Conservation (phyloP, 2,113 vertebrate genomes). For the Piliocolobus tephrosceles region DNA sequence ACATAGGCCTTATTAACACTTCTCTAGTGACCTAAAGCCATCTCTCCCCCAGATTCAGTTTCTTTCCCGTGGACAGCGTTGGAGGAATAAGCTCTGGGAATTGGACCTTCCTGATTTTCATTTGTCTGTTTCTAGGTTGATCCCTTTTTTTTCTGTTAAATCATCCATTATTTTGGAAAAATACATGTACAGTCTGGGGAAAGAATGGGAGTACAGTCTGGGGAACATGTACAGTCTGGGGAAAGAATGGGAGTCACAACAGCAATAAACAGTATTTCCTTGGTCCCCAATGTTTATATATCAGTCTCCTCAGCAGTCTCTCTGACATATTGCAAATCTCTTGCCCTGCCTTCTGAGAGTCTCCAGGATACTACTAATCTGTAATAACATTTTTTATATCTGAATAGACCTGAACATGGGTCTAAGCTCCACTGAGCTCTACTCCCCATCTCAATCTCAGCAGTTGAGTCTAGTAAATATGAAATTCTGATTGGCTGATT, state of each 20-base stretch:
- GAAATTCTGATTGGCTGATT: background rate
- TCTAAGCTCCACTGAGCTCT: background rate
- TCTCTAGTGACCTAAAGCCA: background rate
- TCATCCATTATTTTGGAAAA: background rate
- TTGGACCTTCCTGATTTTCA: background rate
- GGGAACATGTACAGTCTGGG: too few species aligned
- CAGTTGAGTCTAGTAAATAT: background rate
- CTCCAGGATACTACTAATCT: background rate
- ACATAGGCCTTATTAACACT: background rate
- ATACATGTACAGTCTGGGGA: background rate
- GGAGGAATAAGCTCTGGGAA: background rate
- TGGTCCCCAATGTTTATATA: background rate
- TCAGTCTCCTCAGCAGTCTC: background rate
- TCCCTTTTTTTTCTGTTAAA: background rate
- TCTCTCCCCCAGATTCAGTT: background rate
- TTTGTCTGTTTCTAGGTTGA: background rate
- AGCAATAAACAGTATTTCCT: background rate
- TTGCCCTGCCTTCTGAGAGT: background rate
- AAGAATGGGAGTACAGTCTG: background rate
- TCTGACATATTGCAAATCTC: background rate
- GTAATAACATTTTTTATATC: background rate
- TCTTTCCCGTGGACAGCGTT: background rate
- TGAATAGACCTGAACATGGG: background rate
- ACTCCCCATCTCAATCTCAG: background rate
- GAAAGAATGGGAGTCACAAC: background rate